These are phyloP conservation scores for Hedya salicella DNA, from an alignment of 2,888 invertebrate species.

Conservation along the genomic window DNA sequence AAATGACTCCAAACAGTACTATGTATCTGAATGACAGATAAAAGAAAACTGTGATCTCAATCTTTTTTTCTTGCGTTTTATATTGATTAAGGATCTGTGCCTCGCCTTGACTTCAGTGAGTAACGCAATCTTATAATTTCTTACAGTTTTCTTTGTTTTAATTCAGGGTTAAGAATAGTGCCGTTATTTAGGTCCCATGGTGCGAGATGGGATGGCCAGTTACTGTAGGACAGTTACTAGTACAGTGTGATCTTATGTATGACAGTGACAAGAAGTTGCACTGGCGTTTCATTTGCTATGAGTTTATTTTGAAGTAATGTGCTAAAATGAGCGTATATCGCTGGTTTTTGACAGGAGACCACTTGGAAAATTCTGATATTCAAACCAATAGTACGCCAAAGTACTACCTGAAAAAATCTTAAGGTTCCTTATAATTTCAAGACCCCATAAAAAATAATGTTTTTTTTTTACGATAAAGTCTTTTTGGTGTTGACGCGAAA, in stretches of 20 bases:
- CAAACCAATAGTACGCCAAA: too few relatives aligned
- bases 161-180: constrained; percentile 14
- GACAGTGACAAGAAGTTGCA: too few relatives aligned
- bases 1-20: constrained; percentile 4
- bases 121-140: constrained; percentile 1
- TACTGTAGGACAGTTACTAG: neutral
- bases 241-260: neutral
- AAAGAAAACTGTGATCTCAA: constrained; percentile 24
- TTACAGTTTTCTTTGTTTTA: constrained; percentile 25
- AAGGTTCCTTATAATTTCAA: too few relatives aligned
- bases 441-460: too few relatives aligned
- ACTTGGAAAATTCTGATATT: too few relatives aligned
- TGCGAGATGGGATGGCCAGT: neutral
- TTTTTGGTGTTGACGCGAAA: too few relatives aligned
- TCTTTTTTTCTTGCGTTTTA: constrained; percentile 13
- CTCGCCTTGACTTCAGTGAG: neutral
- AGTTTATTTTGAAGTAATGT: too few relatives aligned
- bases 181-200: neutral
- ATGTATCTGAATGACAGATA: constrained; percentile 7
- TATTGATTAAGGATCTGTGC: constrained; percentile 8
- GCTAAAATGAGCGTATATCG: too few relatives aligned
- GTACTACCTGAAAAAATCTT: too few relatives aligned
- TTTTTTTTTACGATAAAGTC: too few relatives aligned
- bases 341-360: too few relatives aligned
- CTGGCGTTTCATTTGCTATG: too few relatives aligned